Evolutionary conservation across 2,113 vertebrate species (phyloP).

Genomic region (Heptranchias perlo): DNA sequence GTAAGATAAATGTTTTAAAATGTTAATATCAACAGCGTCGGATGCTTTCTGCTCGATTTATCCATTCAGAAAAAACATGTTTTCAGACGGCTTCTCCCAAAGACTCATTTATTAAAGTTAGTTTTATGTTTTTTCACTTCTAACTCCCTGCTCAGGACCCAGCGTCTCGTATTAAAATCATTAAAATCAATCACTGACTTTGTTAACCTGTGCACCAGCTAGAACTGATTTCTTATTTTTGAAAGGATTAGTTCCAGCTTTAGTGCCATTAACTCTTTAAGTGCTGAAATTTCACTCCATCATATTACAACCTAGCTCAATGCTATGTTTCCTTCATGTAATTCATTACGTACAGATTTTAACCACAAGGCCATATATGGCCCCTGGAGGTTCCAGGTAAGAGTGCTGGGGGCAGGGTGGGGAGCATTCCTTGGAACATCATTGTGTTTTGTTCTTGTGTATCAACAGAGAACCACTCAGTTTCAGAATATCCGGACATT

Average conservation of each 20-base stretch:
- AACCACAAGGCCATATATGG: not conserved
- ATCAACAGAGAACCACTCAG: not conserved
- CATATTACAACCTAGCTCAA: not conserved
- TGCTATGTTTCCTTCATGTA: not conserved
- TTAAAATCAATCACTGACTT: slow-evolving; percentile 33
- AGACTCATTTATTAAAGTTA: slow-evolving; percentile 24
- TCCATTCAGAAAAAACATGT: slow-evolving; percentile 32
- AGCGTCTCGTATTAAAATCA: not conserved
- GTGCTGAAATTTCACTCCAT: not conserved
- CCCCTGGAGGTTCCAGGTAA: not conserved
- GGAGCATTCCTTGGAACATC: too few relatives aligned
- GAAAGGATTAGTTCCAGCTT: not conserved
- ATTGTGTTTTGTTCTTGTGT: not conserved
- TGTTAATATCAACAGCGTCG: slow-evolving; percentile 33
- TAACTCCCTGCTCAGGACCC: not conserved
- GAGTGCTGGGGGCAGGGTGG: not conserved
- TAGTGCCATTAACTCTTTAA: slow-evolving; percentile 28
- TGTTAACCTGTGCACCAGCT: slow-evolving; percentile 19
- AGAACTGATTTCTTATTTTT: slow-evolving; percentile 29
- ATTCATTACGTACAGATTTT: not conserved
- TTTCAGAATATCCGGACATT: not conserved
- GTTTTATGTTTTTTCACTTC: not conserved
- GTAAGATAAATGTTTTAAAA: slow-evolving; percentile 39
- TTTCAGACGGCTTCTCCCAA: slow-evolving; percentile 17
- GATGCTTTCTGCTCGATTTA: slow-evolving; percentile 31